These are phyloP conservation scores for Brachyhypopomus occidentalis DNA, from an alignment of 2,113 vertebrate genomes.

Conservation along the genomic window DNA sequence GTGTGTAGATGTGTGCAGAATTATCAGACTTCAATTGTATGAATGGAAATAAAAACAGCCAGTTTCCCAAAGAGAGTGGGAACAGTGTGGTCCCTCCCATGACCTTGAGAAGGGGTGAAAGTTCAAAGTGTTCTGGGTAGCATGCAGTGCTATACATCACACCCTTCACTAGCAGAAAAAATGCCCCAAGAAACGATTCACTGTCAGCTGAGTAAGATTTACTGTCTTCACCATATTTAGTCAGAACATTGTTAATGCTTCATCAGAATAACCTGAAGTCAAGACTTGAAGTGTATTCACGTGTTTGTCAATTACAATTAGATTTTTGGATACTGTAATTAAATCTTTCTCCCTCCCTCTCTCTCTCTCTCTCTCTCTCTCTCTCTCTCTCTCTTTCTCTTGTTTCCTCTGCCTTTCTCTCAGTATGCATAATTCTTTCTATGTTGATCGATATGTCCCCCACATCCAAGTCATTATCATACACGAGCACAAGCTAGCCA, in stretches of 20 bases:
- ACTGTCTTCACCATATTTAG: neutral
- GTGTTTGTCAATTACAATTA: neutral
- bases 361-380: neutral
- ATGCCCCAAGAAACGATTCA: neutral
- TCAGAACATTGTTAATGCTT: neutral
- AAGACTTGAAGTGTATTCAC: neutral
- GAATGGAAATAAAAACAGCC: too few relatives aligned
- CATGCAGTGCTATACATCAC: neutral
- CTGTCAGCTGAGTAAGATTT: neutral
- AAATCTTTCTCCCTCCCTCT: constrained; percentile 8
- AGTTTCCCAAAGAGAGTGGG: too few relatives aligned
- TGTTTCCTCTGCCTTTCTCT: neutral
- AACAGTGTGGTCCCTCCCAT: neutral
- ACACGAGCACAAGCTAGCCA: constrained; percentile 3
- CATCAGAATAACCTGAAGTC: neutral
- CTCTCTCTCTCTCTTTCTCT: neutral
- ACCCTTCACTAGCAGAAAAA: neutral
- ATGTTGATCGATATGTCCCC: constrained; percentile 20
- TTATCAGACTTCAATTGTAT: too few relatives aligned
- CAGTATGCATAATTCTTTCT: neutral
- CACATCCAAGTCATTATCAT: constrained; percentile 21
- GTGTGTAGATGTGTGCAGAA: too few relatives aligned
- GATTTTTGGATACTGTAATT: neutral
- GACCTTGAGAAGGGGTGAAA: constrained; percentile 8
- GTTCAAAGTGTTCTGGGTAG: neutral